Evolutionary conservation across 2,113 vertebrate genomes (phyloP), one percentile per base, ranked within the genome.

Genomic region (Indri indri): DNA sequence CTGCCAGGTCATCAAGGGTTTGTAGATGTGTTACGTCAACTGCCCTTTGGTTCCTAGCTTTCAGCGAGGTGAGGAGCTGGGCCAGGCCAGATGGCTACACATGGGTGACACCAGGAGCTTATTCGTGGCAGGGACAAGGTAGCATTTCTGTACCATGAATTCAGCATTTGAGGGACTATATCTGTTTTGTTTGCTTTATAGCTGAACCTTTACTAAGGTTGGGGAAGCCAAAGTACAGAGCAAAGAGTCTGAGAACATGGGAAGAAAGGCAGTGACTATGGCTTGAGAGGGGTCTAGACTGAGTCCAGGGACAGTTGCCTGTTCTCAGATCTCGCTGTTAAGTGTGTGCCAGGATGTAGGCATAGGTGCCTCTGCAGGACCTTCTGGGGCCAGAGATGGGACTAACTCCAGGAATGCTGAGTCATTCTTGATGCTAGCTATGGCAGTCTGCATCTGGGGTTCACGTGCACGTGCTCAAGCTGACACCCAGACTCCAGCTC

Each of bases 1-100:
- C 96, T 30, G 89, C 93, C 89, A 80, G 96, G 77, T 20, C 94
- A 34, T n/a, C 16, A n/a, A 94, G 68, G 83, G 86, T 87, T 10
- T 42, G 74, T 27, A 4, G 47, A 90, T 77, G 40, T 65, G 14
- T 30, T 30, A 2, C 13, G 1, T n/a, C 83, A 81, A 0, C 27
- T n/a, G 54, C 96, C 32, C 71, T 63, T 65, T 40, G 52, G 32
- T 76, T 76, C 63, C 76, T 45, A 71, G 6, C 81, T 61, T n/a
- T 73, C 66, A 2, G 65, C 0, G 76, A 88, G 30, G 37, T 52
- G n/a, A n/a, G 32, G 65, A 32, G 42, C 20, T 32, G 45, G 80
- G 82, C 81, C 93, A 10, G 83, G 52, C 40, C 93, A 65, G 40
- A 14, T 42, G 70, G 89, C 88, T 63, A 42, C 87, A 59, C 68